Evolutionary conservation across 2,797 vertebrate genomes (phyloP).

Genomic region (Antennarius maculatus): DNA sequence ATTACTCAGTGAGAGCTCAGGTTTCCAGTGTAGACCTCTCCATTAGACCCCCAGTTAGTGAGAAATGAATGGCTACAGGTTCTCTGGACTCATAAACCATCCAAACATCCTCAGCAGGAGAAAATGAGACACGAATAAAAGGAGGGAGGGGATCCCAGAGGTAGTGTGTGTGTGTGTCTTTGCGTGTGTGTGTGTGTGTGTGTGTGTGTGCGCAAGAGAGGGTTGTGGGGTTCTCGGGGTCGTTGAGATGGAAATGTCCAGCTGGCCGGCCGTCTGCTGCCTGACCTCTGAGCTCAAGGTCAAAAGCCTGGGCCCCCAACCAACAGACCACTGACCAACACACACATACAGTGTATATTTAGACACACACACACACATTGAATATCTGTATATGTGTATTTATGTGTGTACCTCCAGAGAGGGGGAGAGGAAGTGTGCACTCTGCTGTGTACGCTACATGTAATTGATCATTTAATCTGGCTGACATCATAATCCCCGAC

Average conservation of each 20-base stretch:
- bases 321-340: conserved; percentile 70
- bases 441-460: conserved; percentile 44
- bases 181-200: conserved; percentile 28
- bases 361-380: conserved; percentile 17
- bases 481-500: conserved; percentile 80
- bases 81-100: conserved; percentile 79
- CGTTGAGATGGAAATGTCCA: conserved; percentile 99
- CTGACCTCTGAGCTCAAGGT: conserved; percentile 95
- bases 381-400: conserved; percentile 27
- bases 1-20: conserved; percentile 86
- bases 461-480: conserved; percentile 80
- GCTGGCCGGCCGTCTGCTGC: conserved; percentile 97
- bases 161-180: conserved; percentile 61
- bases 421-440: conserved; percentile 46
- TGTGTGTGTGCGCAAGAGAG: conserved; percentile 15
- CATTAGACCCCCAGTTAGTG: conserved; percentile 81
- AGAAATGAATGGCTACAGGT: conserved; percentile 85
- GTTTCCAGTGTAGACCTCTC: conserved; percentile 82
- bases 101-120: conserved; percentile 70
- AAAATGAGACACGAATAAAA: conserved; percentile 89
- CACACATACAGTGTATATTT: conserved; percentile 47
- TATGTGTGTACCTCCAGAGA: conserved; percentile 38
- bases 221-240: conserved; percentile 74
- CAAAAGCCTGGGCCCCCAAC: conserved; percentile 84
- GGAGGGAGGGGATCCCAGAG: conserved; percentile 86